Evolutionary conservation across 1,140 invertebrate genomes (phyloP).

Genomic region (Lepeophtheirus salmonis): DNA sequence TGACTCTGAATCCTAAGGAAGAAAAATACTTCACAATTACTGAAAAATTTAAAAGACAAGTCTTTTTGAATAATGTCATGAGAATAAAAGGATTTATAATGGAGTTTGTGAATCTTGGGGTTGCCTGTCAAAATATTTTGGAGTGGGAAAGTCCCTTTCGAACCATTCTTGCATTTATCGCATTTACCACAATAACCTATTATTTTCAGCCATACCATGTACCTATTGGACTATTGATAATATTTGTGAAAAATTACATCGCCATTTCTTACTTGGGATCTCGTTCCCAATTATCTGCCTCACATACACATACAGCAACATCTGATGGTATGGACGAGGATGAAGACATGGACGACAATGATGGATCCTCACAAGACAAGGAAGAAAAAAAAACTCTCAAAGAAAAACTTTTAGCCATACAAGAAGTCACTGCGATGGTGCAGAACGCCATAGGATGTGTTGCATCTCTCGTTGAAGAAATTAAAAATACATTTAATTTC

Average conservation of each 20-base stretch:
- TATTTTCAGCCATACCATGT: constrained; percentile 75
- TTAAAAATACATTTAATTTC: constrained; percentile 73
- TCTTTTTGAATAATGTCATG: constrained; percentile 83
- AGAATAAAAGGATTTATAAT: constrained; percentile 64
- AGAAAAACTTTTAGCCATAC: constrained; percentile 76
- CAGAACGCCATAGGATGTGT: constrained; percentile 82
- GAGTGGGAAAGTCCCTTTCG: constrained; percentile 86
- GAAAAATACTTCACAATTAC: constrained; percentile 84
- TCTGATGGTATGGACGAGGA: constrained; percentile 40
- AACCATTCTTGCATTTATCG: constrained; percentile 62
- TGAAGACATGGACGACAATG: constrained; percentile 52
- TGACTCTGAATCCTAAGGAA: constrained; percentile 86
- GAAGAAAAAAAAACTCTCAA: constrained; percentile 90
- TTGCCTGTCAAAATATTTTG: constrained; percentile 61
- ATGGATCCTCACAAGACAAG: constrained; percentile 32
- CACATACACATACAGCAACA: constrained; percentile 18
- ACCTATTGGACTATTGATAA: constrained; percentile 47
- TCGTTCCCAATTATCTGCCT: not conserved
- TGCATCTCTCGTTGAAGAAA: constrained; percentile 37
- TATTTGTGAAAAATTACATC: constrained; percentile 53
- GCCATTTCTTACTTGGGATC: constrained; percentile 29
- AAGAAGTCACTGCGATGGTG: constrained; percentile 82
- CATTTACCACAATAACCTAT: constrained; percentile 59
- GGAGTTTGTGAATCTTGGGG: constrained; percentile 18
- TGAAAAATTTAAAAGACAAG: constrained; percentile 79